Evolutionary conservation across 2,113 vertebrate species (phyloP), one percentile per base, ranked within the genome.

Genomic region (Atherinomorus stipes): DNA sequence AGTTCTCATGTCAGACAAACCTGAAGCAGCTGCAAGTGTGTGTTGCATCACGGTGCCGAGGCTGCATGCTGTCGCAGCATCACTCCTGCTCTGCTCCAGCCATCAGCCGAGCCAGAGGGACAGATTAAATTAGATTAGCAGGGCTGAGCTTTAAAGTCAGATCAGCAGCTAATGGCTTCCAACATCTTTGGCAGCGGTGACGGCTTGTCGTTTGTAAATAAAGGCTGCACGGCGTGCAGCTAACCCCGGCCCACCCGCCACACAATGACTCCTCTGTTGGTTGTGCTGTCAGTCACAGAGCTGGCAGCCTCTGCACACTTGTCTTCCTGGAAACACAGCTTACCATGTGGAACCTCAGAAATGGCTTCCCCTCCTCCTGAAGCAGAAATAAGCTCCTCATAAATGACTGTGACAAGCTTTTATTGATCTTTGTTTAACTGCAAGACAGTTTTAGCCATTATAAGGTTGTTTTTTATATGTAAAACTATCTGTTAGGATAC

Each of bases 121-220:
- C 68, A 77, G 71, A 83, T 88, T 84, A 59, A 80, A 86, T 88
- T 78, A 76, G 77, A 86, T 86, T 89, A 80, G 72, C 19, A 16
- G 26, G 61, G 19, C 70, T 78, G 66, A 83, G 57, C 64, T 86
- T 76, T 68, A 83, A 71, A 88, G 75, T 85, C 61, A 83, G 72
- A 83, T 84, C 78, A 70, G 67, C 53, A 58, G 69, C 85, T 84
- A 79, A 84, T 86, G 86, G 61, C n/a, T 80, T 73, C 42, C 15
- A 65, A 73, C 64, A 76, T 59, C 62, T 83, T 59, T 86, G 81
- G 80, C 81, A 77, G 74, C 52, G 9, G 62, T 6, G 40, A 74
- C 74, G 59, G 67, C 38, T 16, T 28, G 16, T 73, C 76, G 83
- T 70, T 76, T 84, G 78, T 85, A 78, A 84, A 84, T 78, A 79